These are phyloP conservation scores for Piaya cayana DNA, from an alignment of 2,113 vertebrate species.

Conservation along the genomic window DNA sequence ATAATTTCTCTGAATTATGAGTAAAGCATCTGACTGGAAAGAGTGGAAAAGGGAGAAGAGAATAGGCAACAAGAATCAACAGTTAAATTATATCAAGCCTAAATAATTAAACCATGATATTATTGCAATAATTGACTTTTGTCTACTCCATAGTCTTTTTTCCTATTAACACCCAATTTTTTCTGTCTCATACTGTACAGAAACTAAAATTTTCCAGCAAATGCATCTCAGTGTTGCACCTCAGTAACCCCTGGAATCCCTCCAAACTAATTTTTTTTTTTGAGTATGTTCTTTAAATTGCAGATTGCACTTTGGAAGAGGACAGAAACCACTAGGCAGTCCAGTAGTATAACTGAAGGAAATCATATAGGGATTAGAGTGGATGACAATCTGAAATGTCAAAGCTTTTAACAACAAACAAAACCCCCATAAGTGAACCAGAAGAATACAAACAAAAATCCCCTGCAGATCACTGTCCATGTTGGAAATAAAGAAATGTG, in stretches of 20 bases:
- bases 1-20: background rate
- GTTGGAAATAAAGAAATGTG: background rate
- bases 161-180: background rate
- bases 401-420: background rate
- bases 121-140: background rate
- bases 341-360: background rate
- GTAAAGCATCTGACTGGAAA: background rate
- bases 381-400: background rate
- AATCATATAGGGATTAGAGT: background rate
- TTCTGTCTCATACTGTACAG: background rate
- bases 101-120: background rate
- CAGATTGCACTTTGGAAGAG: background rate
- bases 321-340: background rate
- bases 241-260: background rate
- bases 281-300: background rate
- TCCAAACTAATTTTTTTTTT: background rate
- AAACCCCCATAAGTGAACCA: background rate
- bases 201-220: background rate
- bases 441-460: background rate
- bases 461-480: background rate
- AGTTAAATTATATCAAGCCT: background rate
- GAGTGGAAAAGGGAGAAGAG: background rate
- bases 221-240: background rate
- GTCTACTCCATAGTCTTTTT: background rate
- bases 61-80: background rate